phyloP scores from a whole-genome alignment of 2,113 vertebrate species.

The cattle (Bos taurus) region ARS-UCD2.0 NC_037337.1:44084501-44085000 shows the following conservation, averaged over 20 bases:
- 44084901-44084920: neutral
- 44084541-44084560: neutral
- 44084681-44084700: neutral
- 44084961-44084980: neutral
- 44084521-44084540: neutral
- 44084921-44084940: neutral
- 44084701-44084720: neutral
- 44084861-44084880: constrained; percentile 29
- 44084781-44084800: neutral
- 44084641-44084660: neutral
- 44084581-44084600: neutral
- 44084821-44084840: neutral
- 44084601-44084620: constrained; percentile 4
- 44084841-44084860: neutral
- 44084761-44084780: neutral
- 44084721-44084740: constrained; percentile 17
- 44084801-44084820: neutral
- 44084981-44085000: neutral
- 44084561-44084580: neutral
- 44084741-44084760: neutral
- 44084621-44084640: neutral
- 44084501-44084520: neutral
- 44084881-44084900: constrained; percentile 28
- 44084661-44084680: neutral
- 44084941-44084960: neutral